Percentiles rank a stretch among this genome's conserved stretches.
phyloP scores from a whole-genome alignment of 2,797 vertebrate genomes.

The Falco biarmicus region DNA sequence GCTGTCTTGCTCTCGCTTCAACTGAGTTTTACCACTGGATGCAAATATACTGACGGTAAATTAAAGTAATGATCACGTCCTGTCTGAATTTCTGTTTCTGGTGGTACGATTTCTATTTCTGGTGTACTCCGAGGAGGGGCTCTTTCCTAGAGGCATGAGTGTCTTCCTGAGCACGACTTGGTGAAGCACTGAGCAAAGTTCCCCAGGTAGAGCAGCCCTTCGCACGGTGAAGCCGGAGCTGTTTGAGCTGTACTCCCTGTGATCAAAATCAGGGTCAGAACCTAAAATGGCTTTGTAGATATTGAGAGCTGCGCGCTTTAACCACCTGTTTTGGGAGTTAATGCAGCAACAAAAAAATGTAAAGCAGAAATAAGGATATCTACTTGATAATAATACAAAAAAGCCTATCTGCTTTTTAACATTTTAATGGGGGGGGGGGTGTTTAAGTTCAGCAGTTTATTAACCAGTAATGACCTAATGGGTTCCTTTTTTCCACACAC shows the following conservation, averaged over 20 bases:
- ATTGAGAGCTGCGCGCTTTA: conserved; percentile 7
- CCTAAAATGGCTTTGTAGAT: background rate
- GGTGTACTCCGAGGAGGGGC: accelerated
- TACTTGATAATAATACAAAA: background rate
- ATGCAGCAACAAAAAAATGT: background rate
- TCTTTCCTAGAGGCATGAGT: background rate
- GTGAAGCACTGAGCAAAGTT: background rate
- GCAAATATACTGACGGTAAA: background rate
- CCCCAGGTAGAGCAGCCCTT: background rate
- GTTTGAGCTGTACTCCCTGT: background rate
- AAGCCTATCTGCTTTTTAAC: background rate
- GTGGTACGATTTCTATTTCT: background rate
- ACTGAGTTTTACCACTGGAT: background rate
- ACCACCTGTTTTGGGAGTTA: conserved; percentile 18
- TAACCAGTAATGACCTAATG: background rate
- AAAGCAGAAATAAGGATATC: background rate
- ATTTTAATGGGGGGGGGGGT: accelerated
- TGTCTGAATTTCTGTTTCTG: background rate
- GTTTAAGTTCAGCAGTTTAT: background rate
- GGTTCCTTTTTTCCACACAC: background rate
- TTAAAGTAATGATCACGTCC: background rate
- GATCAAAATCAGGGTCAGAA: background rate
- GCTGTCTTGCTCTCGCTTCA: background rate
- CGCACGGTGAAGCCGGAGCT: accelerated
- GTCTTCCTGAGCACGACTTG: background rate